phyloP scores from a whole-genome alignment of 2,797 vertebrate genomes.

The Scarus forsteni region DNA sequence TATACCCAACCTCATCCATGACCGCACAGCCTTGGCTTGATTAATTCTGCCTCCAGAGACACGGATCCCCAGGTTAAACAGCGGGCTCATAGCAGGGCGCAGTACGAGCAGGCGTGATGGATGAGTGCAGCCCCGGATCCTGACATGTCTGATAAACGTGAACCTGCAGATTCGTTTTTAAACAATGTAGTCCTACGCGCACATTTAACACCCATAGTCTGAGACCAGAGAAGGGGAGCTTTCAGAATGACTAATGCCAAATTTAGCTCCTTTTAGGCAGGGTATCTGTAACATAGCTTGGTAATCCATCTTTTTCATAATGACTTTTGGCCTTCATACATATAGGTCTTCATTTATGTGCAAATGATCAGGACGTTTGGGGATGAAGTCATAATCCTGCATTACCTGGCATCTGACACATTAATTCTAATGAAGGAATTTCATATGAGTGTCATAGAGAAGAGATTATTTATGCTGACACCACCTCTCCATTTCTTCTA shows the following conservation, averaged over 20 bases:
- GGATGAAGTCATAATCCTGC: conserved; percentile 10
- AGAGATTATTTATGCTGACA: conserved; percentile 30
- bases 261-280: conserved; percentile 49
- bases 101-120: conserved; percentile 65
- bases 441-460: background rate
- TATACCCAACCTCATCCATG: conserved; percentile 65
- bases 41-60: conserved; percentile 74
- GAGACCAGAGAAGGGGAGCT: conserved; percentile 47
- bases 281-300: conserved; percentile 45
- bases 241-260: conserved; percentile 68
- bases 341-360: conserved; percentile 39
- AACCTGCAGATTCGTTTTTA: conserved; percentile 69
- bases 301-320: conserved; percentile 56
- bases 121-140: conserved; percentile 61
- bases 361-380: conserved; percentile 35
- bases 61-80: conserved; percentile 73
- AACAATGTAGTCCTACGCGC: conserved; percentile 69
- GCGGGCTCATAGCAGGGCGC: conserved; percentile 56
- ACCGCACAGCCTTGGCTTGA: conserved; percentile 57
- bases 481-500: conserved; percentile 56
- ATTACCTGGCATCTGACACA: conserved; percentile 27
- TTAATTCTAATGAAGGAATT: conserved; percentile 7
- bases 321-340: conserved; percentile 28
- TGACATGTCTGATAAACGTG: conserved; percentile 78
- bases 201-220: conserved; percentile 66